phyloP scores from a whole-genome alignment of 2,113 vertebrate genomes.

The Panthera leo region DNA sequence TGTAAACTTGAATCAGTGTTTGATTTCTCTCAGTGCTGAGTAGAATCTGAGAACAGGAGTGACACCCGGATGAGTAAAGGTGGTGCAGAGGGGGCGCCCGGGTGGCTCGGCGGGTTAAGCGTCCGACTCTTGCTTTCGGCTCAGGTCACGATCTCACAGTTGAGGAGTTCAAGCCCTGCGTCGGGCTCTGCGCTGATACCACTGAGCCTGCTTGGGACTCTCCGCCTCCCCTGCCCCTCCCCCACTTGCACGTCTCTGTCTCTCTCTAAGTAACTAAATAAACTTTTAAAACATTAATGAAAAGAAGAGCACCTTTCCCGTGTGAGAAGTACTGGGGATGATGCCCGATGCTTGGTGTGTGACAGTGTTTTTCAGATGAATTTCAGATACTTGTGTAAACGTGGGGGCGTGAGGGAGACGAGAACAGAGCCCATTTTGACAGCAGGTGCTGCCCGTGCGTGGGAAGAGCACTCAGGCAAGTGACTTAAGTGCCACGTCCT shows the following conservation, averaged over 20 bases:
- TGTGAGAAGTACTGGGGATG: neutral
- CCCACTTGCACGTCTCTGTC: too few relatives aligned
- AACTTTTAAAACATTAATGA: too few relatives aligned
- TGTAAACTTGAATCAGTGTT: neutral
- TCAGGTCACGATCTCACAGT: too few relatives aligned
- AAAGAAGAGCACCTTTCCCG: neutral
- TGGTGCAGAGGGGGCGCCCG: neutral
- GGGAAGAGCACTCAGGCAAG: neutral
- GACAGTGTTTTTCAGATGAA: neutral
- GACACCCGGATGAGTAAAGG: neutral
- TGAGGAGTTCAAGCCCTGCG: too few relatives aligned
- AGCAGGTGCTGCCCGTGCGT: neutral
- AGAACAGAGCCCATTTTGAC: neutral
- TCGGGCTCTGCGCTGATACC: too few relatives aligned
- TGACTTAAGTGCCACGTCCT: neutral
- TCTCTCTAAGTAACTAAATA: too few relatives aligned
- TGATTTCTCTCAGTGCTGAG: neutral
- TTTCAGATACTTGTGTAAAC: neutral
- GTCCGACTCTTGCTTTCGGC: too few relatives aligned
- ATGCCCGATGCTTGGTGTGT: rapidly evolving
- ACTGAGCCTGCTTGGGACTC: too few relatives aligned
- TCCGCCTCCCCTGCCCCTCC: too few relatives aligned
- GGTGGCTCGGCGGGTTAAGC: too few relatives aligned
- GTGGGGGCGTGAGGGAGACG: neutral
- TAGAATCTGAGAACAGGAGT: neutral